phyloP scores from a whole-genome alignment of 2,888 invertebrate genomes.

The Drosophila buzzatii region DNA sequence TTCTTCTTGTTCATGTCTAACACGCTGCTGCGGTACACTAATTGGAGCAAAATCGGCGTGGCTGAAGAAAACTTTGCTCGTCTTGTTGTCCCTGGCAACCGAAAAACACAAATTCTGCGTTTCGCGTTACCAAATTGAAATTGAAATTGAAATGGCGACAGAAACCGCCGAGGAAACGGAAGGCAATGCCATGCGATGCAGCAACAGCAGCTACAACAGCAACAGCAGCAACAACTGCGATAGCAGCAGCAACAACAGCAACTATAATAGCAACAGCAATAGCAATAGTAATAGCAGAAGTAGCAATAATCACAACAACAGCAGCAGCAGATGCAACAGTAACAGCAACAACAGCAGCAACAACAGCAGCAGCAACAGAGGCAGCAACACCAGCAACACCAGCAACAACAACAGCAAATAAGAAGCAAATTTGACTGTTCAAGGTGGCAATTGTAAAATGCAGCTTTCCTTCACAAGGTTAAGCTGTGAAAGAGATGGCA shows the following conservation, averaged over 20 bases:
- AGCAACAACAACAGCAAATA: conserved; percentile 33
- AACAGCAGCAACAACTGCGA: not conserved
- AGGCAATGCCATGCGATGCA: conserved; percentile 55
- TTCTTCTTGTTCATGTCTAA: not conserved
- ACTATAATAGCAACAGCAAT: conserved; percentile 14
- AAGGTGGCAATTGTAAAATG: conserved; percentile 32
- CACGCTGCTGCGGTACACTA: conserved; percentile 41
- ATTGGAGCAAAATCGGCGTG: conserved; percentile 38
- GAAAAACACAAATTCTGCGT: conserved; percentile 19
- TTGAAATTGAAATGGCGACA: conserved; percentile 72
- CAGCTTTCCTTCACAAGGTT: conserved; percentile 10
- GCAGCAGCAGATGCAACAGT: not conserved
- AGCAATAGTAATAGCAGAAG: no score
- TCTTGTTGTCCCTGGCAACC: conserved; percentile 57
- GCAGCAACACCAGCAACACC: conserved; percentile 2
- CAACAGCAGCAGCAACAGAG: conserved; percentile 28
- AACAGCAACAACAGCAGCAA: not conserved
- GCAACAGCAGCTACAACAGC: not conserved
- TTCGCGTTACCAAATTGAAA: conserved; percentile 71
- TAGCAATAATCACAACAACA: not conserved
- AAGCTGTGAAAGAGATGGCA: not conserved
- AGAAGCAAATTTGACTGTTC: conserved; percentile 46
- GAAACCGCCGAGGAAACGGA: conserved; percentile 39
- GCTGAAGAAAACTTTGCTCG: conserved; percentile 33
- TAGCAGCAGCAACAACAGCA: not conserved